Base-by-base conservation (phyloP, 2,888 invertebrate genomes). In the Heliconius ethilla region DNA sequence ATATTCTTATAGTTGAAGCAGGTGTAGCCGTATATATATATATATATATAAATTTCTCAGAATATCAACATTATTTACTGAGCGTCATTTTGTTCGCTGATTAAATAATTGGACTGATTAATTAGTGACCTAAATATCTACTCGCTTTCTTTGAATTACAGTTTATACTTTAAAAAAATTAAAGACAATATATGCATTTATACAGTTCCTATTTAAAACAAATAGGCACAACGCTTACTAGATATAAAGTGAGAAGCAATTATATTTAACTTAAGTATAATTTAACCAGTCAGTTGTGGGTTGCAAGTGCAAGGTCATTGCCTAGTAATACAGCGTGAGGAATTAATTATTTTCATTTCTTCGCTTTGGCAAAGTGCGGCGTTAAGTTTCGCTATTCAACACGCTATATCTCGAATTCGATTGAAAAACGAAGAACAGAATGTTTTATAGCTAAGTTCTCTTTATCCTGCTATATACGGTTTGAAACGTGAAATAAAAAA, bases 101-200 rank as follows among this genome's bases (percentile, higher is more conserved):
- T 13, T 59, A 59, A 59, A 59, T 37, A 67, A 67, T 67, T n/a
- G 25, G 25, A 40, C 40, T 25, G 67, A 69, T 40, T 40, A 25
- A 40, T 67, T 69, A 69, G 40, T 69, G 67, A 69, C 37, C 40
- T 40, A 40, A 69, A 40, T 69, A 67, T 7, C 33, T 33, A 33
- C 25, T 69, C 6, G 25, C 22, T 67, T 37, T 29, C 22, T n/a
- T 67, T 37, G 66, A 33, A 66, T 66, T 66, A 3, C 0, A 22
- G 33, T n/a, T 33, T 66, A 18, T 7, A 45, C 15, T 45, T 45
- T 2, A 18, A 22, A 51, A 51, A 51, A 51, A 51, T 18, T 51
- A 51, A 51, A 22, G 0, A 7, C 2, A 51, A 51, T 51, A 18
- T 51, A 1, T 18, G 18, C 51, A 51, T 15, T 18, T 51, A 51